phyloP scores from a whole-genome alignment of 2,797 vertebrate genomes.

The Rhabdomys pumilio region DNA sequence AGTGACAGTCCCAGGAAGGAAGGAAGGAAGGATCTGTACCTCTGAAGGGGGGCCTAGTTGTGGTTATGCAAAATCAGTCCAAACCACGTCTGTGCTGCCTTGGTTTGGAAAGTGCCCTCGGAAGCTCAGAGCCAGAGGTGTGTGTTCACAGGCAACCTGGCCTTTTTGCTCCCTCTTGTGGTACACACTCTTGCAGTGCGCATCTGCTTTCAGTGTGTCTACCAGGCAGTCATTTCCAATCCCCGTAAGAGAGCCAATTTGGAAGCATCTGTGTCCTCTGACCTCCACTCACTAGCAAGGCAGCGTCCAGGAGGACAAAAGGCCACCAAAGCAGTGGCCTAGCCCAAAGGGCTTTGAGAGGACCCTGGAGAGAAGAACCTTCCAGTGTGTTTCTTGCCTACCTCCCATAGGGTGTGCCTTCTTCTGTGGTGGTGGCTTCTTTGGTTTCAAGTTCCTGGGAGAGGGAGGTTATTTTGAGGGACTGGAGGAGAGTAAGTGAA shows the following conservation, averaged over 20 bases:
- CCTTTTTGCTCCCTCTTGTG: slow-evolving; percentile 34
- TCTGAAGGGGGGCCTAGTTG: slow-evolving; percentile 44
- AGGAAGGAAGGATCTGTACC: slow-evolving; percentile 46
- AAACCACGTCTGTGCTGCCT: slow-evolving; percentile 77
- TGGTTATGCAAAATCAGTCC: slow-evolving; percentile 62
- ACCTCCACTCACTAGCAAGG: background rate
- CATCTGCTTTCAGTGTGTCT: background rate
- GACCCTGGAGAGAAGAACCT: slow-evolving; percentile 2
- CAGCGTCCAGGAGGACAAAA: background rate
- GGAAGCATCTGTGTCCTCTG: background rate
- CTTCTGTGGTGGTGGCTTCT: slow-evolving; percentile 70
- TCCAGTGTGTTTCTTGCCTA: slow-evolving; percentile 7
- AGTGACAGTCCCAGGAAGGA: slow-evolving; percentile 62
- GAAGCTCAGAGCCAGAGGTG: slow-evolving; percentile 62
- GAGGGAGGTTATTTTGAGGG: slow-evolving; percentile 83
- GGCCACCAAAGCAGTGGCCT: background rate
- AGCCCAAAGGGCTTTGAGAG: slow-evolving; percentile 1
- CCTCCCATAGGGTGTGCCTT: slow-evolving; percentile 65
- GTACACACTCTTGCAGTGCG: background rate
- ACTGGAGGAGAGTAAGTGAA: slow-evolving; percentile 75
- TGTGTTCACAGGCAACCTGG: slow-evolving; percentile 20
- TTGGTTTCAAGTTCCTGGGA: slow-evolving; percentile 85
- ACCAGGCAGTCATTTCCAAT: background rate
- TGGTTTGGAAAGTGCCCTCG: slow-evolving; percentile 71
- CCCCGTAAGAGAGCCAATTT: slow-evolving; percentile 1